Base-by-base conservation (phyloP, 2,797 vertebrate genomes). In the Pipistrellus pygmaeus region DNA sequence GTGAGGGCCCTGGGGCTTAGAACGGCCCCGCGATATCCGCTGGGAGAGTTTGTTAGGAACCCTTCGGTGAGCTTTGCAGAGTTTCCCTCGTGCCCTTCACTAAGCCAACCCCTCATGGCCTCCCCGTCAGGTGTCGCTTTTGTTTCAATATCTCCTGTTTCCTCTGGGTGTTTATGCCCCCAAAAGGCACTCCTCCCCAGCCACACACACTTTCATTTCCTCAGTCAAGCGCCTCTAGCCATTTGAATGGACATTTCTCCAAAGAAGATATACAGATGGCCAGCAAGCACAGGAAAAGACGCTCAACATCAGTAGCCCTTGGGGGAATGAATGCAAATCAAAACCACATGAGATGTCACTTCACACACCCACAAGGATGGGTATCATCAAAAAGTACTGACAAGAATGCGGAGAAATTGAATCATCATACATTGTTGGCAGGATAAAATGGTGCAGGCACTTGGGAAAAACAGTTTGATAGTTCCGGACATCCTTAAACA, bases 251-350 rank as follows among this genome's bases (percentile, higher is more conserved):
- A 73, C 20, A 32, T 77, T 80, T 86, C n/a, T 66, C 78, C 60
- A 86, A 30, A 92, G 83, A 55, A 69, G 62, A 84, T 41, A 80
- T 1, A 48, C 71, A 78, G 38, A 75, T 23, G 73, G 48, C 68
- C 53, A 68, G 76, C 57, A 78, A 27, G 46, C 64, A 82, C 78
- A 20, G 18, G 53, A 85, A 66, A 95, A 89, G 69, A 66, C 41
- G 27, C 75, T 72, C 57, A 46, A 20, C 32, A 57, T 72, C 69
- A 62, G 60, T 32, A 64, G 62, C 85, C 66, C 35, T 69, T 12
- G 68, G 90, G 66, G 68, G 66, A 85, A 77, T 53, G 57, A 85
- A 77, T 53, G 35, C 23, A 83, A 21, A 78, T 83, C 95, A 92
- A 95, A 93, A 60, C 57, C n/a, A 41, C 71, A 68, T 5, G 23